Conservation (phyloP, 1,140 invertebrate species). For the Macrotrachela quadricornifera region DNA sequence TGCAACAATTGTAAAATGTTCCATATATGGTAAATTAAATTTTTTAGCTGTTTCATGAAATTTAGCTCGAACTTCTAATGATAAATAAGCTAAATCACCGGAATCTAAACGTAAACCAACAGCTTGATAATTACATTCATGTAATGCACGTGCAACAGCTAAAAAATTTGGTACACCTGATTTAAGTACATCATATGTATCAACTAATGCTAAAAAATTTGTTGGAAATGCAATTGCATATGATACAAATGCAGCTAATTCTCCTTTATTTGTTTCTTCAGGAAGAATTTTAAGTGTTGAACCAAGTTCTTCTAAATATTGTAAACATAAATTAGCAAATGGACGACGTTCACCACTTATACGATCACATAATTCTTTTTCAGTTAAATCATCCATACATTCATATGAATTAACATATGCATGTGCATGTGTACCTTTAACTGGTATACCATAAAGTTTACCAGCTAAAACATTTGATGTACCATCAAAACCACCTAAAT, state of each 20-base stretch:
- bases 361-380: not conserved
- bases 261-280: conserved; percentile 25
- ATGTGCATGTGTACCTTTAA: conserved; percentile 91
- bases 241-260: conserved; percentile 77
- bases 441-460: conserved; percentile 89
- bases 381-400: conserved; percentile 31
- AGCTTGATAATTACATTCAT: conserved; percentile 71
- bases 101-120: conserved; percentile 83
- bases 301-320: not conserved
- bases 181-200: conserved; percentile 97
- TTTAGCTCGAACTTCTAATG: conserved; percentile 52
- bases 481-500: conserved; percentile 85
- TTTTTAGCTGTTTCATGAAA: conserved; percentile 56
- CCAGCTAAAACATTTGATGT: conserved; percentile 95
- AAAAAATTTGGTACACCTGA: conserved; percentile 84
- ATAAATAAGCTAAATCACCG: conserved; percentile 86
- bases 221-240: conserved; percentile 90
- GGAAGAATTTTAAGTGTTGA: not conserved
- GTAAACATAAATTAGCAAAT: not conserved
- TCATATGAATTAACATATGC: conserved; percentile 91
- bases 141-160: conserved; percentile 74
- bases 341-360: not conserved
- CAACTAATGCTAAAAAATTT: conserved; percentile 78
- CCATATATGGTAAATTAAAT: conserved; percentile 35
- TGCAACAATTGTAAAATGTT: conserved; percentile 67